phyloP scores from a whole-genome alignment of 92 coral and sea anemone species.

The Plumapathes pennacea region DNA sequence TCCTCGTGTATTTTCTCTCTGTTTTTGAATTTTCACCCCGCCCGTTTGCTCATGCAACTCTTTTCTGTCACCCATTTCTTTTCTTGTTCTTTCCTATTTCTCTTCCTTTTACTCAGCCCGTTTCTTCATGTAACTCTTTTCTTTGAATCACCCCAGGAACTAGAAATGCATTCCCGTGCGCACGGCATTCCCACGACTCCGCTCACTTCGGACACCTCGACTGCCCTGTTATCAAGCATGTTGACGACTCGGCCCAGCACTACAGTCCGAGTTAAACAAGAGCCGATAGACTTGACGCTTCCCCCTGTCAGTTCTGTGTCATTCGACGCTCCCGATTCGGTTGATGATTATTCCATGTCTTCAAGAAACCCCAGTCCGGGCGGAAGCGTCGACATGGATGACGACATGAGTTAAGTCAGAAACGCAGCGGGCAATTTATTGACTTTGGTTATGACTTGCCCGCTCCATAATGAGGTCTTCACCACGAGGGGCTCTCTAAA shows the following conservation, averaged over 20 bases:
- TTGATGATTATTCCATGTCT: constrained; percentile 69
- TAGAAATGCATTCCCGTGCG: constrained; percentile 99
- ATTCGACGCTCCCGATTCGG: constrained; percentile 61
- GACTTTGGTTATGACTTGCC: no score
- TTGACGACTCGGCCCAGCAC: constrained; percentile 49
- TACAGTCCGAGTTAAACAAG: constrained; percentile 56
- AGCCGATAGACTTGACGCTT: constrained; percentile 44
- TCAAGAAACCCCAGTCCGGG: constrained; percentile 86
- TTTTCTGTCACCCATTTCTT: no score
- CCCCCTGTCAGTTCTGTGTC: constrained; percentile 5
- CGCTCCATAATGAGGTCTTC: no score
- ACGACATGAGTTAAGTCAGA: no score
- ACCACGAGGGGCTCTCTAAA: no score
- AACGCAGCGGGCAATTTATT: no score
- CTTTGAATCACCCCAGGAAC: constrained; percentile 86
- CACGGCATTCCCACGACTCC: constrained; percentile 98
- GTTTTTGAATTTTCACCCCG: no score
- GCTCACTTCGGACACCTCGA: constrained; percentile 86
- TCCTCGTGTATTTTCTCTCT: no score
- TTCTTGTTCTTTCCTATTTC: no score
- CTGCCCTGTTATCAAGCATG: constrained; percentile 81
- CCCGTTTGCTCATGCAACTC: no score
- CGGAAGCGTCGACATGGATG: constrained; percentile 69
- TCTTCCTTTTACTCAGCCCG: no score
- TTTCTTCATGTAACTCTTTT: no score